Percentiles rank a stretch among this genome's conserved stretches.
Evolutionary conservation across 2,888 invertebrate species (phyloP).

Genomic region (Acleris emargana): DNA sequence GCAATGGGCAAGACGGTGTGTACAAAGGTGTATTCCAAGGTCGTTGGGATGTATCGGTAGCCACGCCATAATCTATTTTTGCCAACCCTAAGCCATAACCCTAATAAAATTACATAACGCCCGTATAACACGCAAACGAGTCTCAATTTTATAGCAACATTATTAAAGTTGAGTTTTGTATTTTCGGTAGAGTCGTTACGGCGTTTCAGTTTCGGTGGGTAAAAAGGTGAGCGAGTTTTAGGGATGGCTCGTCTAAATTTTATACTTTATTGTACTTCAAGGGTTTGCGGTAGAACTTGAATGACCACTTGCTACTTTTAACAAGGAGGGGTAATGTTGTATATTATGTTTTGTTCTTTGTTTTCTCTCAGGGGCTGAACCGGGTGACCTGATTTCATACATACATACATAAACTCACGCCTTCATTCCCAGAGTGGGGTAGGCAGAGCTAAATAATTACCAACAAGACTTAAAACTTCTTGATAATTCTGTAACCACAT

Average conservation of each 20-base stretch:
- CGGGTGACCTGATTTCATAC: too few relatives aligned
- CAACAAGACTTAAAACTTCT: too few relatives aligned
- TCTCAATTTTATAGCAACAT: not conserved
- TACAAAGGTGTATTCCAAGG: conserved; percentile 5
- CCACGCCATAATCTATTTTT: conserved; percentile 25
- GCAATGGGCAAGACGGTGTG: not conserved
- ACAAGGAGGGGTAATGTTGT: too few relatives aligned
- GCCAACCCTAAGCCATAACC: too few relatives aligned
- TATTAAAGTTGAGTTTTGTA: not conserved
- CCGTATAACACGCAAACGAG: not conserved
- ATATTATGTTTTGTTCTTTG: too few relatives aligned
- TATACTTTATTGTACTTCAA: conserved; percentile 6
- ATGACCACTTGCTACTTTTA: not conserved
- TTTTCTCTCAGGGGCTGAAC: too few relatives aligned
- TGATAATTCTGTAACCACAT: too few relatives aligned
- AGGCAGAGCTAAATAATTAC: too few relatives aligned
- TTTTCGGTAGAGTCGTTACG: not conserved
- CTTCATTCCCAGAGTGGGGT: too few relatives aligned
- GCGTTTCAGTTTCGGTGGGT: not conserved
- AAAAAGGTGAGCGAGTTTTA: conserved; percentile 12
- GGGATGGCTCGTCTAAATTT: conserved; percentile 12
- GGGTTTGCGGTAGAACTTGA: not conserved
- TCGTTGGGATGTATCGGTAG: conserved; percentile 18
- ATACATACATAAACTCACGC: too few relatives aligned
- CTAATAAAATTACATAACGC: not conserved